Evolutionary conservation across 37 sponge, comb jelly and placozoan genomes (phyloP).

Genomic region (Petrosia ficiformis): DNA sequence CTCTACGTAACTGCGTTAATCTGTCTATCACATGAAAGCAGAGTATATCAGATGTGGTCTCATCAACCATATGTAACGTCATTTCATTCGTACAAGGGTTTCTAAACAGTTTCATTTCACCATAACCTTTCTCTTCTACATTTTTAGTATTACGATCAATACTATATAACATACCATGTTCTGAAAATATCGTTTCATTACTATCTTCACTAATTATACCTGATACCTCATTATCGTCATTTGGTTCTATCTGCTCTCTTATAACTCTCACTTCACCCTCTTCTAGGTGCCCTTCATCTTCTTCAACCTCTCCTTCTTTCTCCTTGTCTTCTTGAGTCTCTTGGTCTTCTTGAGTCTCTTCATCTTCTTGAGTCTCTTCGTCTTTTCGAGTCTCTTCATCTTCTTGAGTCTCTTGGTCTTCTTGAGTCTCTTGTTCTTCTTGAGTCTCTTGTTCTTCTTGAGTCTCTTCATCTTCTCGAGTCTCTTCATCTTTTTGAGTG

Average conservation of each 20-base stretch:
- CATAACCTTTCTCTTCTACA: constrained; percentile 53
- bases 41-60: background rate
- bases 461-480: background rate
- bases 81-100: constrained; percentile 32
- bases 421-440: background rate
- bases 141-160: constrained; percentile 61
- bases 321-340: background rate
- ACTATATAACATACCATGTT: constrained; percentile 43
- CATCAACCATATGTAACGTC: constrained; percentile 56
- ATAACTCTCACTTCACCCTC: background rate
- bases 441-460: background rate
- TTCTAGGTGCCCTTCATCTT: constrained; percentile 4
- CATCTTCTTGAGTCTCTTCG: background rate
- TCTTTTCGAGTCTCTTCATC: background rate
- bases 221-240: background rate
- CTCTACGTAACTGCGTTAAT: background rate
- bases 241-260: background rate
- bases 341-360: background rate
- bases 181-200: constrained; percentile 50
- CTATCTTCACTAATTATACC: constrained; percentile 2
- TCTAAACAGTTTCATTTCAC: constrained; percentile 65
- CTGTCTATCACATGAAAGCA: constrained; percentile 4
- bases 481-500: background rate
- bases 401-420: background rate
- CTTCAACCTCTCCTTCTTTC: background rate